A percentile compares a stretch with the other conserved stretches of the same genome.
Evolutionary conservation across 2,797 vertebrate species (phyloP).

Genomic region (Ibycter americanus): DNA sequence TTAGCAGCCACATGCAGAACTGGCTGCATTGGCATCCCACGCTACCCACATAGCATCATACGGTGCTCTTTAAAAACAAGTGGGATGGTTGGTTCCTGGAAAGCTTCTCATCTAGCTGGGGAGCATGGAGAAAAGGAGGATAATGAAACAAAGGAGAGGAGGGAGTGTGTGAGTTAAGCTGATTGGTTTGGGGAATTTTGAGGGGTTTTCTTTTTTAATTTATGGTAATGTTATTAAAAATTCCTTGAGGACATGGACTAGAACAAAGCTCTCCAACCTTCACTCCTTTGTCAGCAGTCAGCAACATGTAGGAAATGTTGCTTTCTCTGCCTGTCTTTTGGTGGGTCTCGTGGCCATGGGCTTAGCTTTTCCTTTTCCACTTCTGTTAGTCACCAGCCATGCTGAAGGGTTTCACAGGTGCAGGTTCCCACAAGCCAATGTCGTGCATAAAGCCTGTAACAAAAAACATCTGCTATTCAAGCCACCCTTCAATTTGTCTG

Average conservation of each 20-base stretch:
- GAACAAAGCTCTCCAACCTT: not conserved
- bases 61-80: not conserved
- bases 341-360: not conserved
- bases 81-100: not conserved
- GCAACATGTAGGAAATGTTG: not conserved
- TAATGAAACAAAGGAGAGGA: not conserved
- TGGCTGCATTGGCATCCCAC: not conserved
- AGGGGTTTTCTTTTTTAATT: not conserved
- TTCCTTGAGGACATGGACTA: not conserved
- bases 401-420: not conserved
- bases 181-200: not conserved
- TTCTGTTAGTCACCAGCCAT: not conserved
- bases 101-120: not conserved
- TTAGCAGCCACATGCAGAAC: not conserved
- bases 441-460: not conserved
- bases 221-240: not conserved
- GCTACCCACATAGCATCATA: not conserved
- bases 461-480: not conserved
- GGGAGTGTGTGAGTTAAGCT: not conserved
- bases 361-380: not conserved
- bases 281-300: not conserved
- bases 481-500: not conserved
- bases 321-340: not conserved
- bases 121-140: not conserved
- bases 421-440: not conserved